Conservation (phyloP, 2,113 vertebrate species). For the Trematocara nigrifrons region DNA sequence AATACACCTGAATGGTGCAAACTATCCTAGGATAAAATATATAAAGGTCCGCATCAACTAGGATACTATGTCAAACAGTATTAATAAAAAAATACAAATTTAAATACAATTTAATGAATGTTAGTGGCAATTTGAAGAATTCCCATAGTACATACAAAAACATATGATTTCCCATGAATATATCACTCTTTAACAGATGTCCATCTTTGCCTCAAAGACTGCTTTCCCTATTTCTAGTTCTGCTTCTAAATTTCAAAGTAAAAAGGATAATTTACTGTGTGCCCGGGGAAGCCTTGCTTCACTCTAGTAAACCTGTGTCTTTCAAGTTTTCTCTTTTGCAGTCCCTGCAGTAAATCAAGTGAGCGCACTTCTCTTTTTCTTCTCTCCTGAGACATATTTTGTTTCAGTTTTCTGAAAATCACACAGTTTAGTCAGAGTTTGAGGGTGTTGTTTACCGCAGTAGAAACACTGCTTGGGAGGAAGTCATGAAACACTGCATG, state of each 20-base stretch:
- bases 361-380: conserved; percentile 23
- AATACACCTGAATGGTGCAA: not conserved
- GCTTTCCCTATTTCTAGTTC: conserved; percentile 19
- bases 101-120: not conserved
- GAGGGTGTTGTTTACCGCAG: conserved; percentile 58
- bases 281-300: conserved; percentile 51
- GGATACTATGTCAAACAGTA: not conserved
- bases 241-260: conserved; percentile 46
- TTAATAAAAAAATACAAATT: not conserved
- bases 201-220: conserved; percentile 23
- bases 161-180: not conserved
- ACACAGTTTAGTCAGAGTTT: conserved; percentile 55
- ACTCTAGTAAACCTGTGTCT: conserved; percentile 55
- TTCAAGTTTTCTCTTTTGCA: conserved; percentile 48
- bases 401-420: conserved; percentile 62
- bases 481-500: conserved; percentile 13
- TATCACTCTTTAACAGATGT: conserved; percentile 11
- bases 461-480: conserved; percentile 28
- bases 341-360: conserved; percentile 63
- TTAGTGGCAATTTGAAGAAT: not conserved
- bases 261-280: conserved; percentile 48
- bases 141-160: not conserved
- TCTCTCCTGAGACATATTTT: conserved; percentile 60
- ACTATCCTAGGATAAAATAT: not conserved
- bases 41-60: not conserved